Evolutionary conservation across 1,140 invertebrate species (phyloP).

Genomic region (Drosophila punjabiensis): DNA sequence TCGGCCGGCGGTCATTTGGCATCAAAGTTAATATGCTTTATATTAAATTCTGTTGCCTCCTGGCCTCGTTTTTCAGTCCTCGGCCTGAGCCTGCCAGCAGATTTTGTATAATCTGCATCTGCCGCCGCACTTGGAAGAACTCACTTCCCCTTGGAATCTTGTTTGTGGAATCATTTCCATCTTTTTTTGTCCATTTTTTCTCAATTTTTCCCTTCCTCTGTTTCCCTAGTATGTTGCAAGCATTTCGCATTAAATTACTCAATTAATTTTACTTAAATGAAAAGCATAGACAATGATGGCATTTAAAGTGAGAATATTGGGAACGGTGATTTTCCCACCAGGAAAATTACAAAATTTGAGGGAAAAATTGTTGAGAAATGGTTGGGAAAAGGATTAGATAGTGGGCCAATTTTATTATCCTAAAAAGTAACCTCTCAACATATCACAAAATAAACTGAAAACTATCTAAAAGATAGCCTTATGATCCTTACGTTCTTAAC

Average conservation of each 20-base stretch:
- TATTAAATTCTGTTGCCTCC: conserved; percentile 75
- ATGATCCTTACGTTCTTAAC: too few species aligned
- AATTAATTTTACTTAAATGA: conserved; percentile 78
- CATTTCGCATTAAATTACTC: conserved; percentile 75
- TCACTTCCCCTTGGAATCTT: conserved; percentile 10
- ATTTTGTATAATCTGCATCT: conserved; percentile 71
- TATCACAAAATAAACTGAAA: not conserved
- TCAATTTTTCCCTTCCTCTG: conserved; percentile 8
- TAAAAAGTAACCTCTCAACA: not conserved
- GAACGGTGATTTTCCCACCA: conserved; percentile 6
- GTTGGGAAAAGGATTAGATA: conserved; percentile 4
- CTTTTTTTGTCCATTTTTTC: too few species aligned
- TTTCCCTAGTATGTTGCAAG: conserved; percentile 46
- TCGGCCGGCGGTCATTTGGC: conserved; percentile 66
- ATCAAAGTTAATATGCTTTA: conserved; percentile 83
- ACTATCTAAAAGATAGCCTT: not conserved
- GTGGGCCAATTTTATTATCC: not conserved
- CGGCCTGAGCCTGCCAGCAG: conserved; percentile 32
- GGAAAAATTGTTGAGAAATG: conserved; percentile 16
- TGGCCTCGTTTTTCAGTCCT: conserved; percentile 51
- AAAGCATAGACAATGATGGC: conserved; percentile 26
- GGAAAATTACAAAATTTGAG: conserved; percentile 8
- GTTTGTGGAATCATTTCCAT: conserved; percentile 40
- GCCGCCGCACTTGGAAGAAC: conserved; percentile 52
- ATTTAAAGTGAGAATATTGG: conserved; percentile 9